Evolutionary conservation across 2,797 vertebrate species (phyloP), one percentile per base, ranked within the genome.

Genomic region (Holocentrus rufus): DNA sequence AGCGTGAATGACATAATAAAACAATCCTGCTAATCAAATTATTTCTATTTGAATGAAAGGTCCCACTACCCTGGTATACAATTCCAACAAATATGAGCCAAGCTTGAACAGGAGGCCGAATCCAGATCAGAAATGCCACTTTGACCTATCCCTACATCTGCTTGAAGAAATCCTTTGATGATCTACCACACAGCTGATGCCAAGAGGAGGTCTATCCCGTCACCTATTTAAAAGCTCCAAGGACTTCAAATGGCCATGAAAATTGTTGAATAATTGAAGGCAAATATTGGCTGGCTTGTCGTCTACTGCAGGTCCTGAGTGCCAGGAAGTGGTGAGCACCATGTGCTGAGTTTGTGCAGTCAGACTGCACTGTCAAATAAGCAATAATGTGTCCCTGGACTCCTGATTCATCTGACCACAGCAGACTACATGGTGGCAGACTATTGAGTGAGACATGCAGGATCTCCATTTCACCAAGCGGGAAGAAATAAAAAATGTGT

Each of bases 341-440:
- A 91, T 92, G 89, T 91, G 89, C 92, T 93, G 93, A 94, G 92
- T 90, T 92, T 88, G 88, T 92, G 91, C 85, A 91, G 93, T 91
- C 93, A 91, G 90, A 89, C 90, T 92, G 86, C 90, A 88, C 90
- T 88, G 90, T 93, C 92, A 93, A 94, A 93, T 93, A 94, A 94
- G 93, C 93, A 93, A 93, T 94, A 94, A 94, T 88, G 88, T 93
- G 91, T 93, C 92, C 92, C 93, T 83, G 92, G 92, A 93, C 91
- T 92, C 91, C 88, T 76, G 86, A 91, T 91, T 93, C 91, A 91
- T 94, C 93, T 91, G 92, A 94, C 92, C 92, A 91, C 91, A 92
- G 90, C 89, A 94, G 93, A 94, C 93, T 93, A 72, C 85, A 89
- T 74, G 91, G 94, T 93, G 93, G 92, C 93, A 93, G 92, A 92